Evolutionary conservation across 2,113 vertebrate genomes (phyloP).

Genomic region (Laticauda colubrina): DNA sequence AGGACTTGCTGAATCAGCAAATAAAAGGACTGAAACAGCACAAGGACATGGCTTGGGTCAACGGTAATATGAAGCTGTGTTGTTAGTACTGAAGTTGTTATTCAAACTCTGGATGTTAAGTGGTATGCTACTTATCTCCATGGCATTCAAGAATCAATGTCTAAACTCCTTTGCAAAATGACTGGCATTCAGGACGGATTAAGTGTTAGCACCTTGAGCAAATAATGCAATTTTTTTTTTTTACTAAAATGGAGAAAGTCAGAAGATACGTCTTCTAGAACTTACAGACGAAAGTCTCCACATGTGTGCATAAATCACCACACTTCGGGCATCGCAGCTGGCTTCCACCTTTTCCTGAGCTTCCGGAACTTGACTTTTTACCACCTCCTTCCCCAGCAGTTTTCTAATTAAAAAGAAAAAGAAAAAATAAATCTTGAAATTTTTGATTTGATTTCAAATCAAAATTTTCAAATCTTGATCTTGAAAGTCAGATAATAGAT

Average conservation of each 20-base stretch:
- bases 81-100: background rate
- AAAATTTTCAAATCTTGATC: conserved; percentile 7
- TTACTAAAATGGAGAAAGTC: background rate
- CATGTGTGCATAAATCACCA: conserved; percentile 93
- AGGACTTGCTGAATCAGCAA: background rate
- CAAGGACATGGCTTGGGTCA: background rate
- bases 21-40: conserved; percentile 11
- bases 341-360: conserved; percentile 90
- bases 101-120: background rate
- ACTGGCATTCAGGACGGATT: background rate
- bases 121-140: background rate
- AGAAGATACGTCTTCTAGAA: conserved; percentile 39
- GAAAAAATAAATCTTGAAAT: background rate
- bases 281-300: conserved; percentile 98
- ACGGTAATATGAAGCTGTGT: background rate
- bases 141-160: background rate
- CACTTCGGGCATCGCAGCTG: conserved; percentile 96
- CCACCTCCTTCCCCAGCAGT: conserved; percentile 75
- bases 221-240: no score
- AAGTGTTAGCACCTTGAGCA: background rate
- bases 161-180: background rate
- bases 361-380: conserved; percentile 84
- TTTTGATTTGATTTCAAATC: no score
- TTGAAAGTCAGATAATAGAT: conserved; percentile 29
- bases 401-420: conserved; percentile 73